These are phyloP conservation scores for Platysteira castanea DNA, from an alignment of 2,113 vertebrate genomes.

Conservation along the genomic window DNA sequence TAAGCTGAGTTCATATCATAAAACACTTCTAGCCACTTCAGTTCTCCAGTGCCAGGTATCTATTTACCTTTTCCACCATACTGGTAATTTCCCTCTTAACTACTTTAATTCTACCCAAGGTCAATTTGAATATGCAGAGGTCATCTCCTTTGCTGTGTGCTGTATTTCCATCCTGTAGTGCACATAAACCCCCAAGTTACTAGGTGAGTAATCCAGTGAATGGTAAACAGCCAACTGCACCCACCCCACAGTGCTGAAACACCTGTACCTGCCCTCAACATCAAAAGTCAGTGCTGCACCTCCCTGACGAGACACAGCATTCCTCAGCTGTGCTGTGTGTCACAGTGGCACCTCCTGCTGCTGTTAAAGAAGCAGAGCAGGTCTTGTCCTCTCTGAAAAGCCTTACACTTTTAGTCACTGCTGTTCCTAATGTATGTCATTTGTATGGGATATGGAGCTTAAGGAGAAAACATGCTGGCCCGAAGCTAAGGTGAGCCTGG, in stretches of 20 bases:
- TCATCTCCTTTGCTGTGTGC: not conserved
- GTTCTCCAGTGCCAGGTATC: not conserved
- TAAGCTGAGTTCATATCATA: not conserved
- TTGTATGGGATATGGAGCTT: not conserved
- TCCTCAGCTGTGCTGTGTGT: fast-evolving
- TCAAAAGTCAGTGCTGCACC: not conserved
- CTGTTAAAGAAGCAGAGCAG: not conserved
- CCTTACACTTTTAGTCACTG: not conserved
- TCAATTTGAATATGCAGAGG: not conserved
- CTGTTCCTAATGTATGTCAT: not conserved
- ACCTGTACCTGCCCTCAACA: not conserved
- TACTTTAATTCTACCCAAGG: not conserved
- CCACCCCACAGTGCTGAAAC: not conserved
- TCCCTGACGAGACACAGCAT: not conserved
- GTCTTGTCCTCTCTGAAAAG: not conserved
- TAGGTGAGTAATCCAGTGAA: not conserved
- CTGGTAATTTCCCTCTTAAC: not conserved
- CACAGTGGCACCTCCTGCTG: not conserved
- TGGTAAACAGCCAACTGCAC: not conserved
- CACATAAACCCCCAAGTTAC: not conserved
- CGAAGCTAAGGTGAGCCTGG: not conserved
- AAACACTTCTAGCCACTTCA: not conserved
- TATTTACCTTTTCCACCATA: not conserved
- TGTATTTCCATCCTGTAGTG: not conserved
- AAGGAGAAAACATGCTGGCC: not conserved